Evolutionary conservation across 2,113 vertebrate species (phyloP), one percentile per base, ranked within the genome.

Genomic region (Phylloscopus trochiloides): DNA sequence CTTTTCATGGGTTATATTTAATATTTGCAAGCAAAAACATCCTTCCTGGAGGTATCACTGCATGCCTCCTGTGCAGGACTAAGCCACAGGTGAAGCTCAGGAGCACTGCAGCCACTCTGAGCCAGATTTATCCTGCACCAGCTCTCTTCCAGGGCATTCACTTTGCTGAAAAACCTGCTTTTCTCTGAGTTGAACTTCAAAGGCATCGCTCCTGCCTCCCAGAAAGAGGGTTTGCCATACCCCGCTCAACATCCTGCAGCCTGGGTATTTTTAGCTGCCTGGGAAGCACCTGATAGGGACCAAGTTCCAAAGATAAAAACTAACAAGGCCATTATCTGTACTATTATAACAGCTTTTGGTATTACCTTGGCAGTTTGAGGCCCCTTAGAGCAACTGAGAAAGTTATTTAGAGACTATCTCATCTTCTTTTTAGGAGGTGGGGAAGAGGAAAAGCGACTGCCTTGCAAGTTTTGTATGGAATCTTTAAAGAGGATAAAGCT

Each of bases 181-280:
- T 67, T 82, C 86, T 88, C 15, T 0, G 26, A 82, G 32, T 0
- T 45, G 9, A 94, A 82, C 77, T 74, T 93, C 90, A 92, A 90
- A 95, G 59, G n/a, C 28, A 22, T 65, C 0, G 0, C 31, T 86
- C 58, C 87, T 72, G 54, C 55, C 55, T 62, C 51, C 11, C 72
- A 76, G 29, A 65, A 76, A 55, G 36, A 61, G 34, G 67, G 45
- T 29, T 65, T 2, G 3, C 58, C 13, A 2, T 48, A 34, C 17
- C 28, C 57, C 29, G 42, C 55, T 22, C 63, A 24, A 42, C 0
- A 0, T 32, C 66, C 51, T 31, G 47, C 73, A 54, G 81, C 59
- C 59, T 34, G 21, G 8, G 66, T 94, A 86, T 75, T 96, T 94
- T 93, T 82, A 92, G 61, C 43, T 88, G 70, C 57, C 48, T 55